These are phyloP conservation scores for Ceratina calcarata DNA, from an alignment of 1,140 invertebrate species.

Conservation along the genomic window DNA sequence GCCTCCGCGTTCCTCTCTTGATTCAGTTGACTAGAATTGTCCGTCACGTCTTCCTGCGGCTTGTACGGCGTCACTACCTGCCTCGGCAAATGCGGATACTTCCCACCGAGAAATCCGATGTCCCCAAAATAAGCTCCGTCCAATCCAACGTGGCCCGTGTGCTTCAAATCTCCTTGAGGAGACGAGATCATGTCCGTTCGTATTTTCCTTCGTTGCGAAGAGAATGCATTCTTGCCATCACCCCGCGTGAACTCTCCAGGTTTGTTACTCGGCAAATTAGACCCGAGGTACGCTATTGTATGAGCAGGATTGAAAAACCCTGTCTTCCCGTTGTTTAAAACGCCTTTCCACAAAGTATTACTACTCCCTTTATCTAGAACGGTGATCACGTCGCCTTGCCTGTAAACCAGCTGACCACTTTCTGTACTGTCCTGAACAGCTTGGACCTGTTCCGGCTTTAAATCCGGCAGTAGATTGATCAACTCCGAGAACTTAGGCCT, in stretches of 20 bases:
- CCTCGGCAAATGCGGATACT: constrained; percentile 89
- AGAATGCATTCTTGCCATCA: constrained; percentile 81
- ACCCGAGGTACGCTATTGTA: constrained; percentile 92
- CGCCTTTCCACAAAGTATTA: constrained; percentile 89
- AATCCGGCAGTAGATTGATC: constrained; percentile 88
- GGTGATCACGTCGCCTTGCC: constrained; percentile 94
- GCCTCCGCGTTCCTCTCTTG: constrained; percentile 79
- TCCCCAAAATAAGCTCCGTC: constrained; percentile 98
- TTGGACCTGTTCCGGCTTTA: constrained; percentile 95
- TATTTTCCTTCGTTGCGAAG: constrained; percentile 85
- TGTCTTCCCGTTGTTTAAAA: constrained; percentile 90
- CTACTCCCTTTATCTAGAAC: constrained; percentile 92
- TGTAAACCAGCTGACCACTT: constrained; percentile 89
- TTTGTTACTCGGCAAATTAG: constrained; percentile 87
- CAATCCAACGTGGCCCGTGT: constrained; percentile 96
- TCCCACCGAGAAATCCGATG: constrained; percentile 90
- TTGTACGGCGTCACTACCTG: constrained; percentile 94
- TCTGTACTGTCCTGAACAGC: constrained; percentile 83
- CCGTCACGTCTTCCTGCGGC: constrained; percentile 87
- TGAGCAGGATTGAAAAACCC: constrained; percentile 95
- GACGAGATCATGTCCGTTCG: constrained; percentile 97
- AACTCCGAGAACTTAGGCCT: constrained; percentile 96
- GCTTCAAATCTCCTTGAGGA: constrained; percentile 97
- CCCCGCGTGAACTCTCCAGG: constrained; percentile 83
- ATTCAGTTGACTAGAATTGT: constrained; percentile 77